Base-by-base conservation (phyloP, 1,140 invertebrate genomes). In the Helicoverpa zea region DNA sequence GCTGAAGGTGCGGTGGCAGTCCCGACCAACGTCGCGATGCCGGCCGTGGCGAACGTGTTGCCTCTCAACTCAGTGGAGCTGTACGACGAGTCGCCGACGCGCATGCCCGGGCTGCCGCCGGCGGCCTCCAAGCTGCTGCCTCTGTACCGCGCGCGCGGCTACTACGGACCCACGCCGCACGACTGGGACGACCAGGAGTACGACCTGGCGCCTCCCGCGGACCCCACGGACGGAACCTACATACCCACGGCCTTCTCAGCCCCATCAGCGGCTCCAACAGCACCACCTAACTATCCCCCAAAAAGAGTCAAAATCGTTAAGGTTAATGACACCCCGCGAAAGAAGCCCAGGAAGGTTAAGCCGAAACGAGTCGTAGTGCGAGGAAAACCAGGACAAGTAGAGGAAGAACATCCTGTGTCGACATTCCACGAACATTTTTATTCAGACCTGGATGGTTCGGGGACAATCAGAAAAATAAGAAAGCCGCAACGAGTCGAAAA, bases 401-500 rank as follows among this genome's bases (percentile, higher is more conserved):
- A 94, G 59, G 92, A 92, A 52, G 94, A 94, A 83, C 88, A 86
- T 80, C 91, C 91, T 49, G 91, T 92, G 0, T 90, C 94, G 9
- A 90, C 87, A 14, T 95, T 91, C 79, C 94, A 95, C 83, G 94
- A 95, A 84, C 90, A 94, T 56, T 95, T 95, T 87, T 95, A 95
- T 88, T 93, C 95, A 0, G 95, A 95, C 73, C 59, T 94, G 11
- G 90, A 92, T 70, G 90, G 89, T 59, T 84, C 90, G 5, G 90
- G 91, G 14, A 95, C 91, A 13, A 91, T 95, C 70, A 95, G 89
- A 79, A 95, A 92, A 83, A 87, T 94, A 47, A 93, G 86, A 72
- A 95, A 95, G 86, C 94, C 95, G 64, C 94, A 91, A 80, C 87
- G 94, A 64, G 89, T 95, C 58, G 94, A 95, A 87, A 95, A 95